These are phyloP conservation scores for Scaptomyza polygonia DNA, from an alignment of 2,888 invertebrate species.

Conservation along the genomic window DNA sequence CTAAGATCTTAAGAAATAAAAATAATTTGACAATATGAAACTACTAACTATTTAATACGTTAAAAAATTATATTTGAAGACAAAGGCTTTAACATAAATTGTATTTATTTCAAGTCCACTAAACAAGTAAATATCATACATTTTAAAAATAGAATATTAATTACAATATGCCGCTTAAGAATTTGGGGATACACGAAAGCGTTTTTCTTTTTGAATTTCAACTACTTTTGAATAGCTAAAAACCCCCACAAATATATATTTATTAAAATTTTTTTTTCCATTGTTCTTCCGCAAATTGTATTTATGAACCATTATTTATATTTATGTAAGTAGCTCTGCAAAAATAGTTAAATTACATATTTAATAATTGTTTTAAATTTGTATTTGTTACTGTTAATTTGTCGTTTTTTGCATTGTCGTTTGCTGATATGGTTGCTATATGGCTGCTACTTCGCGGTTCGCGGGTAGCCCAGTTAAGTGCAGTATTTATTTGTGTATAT, in stretches of 20 bases:
- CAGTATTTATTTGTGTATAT: constrained; percentile 23
- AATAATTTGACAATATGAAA: too few relatives aligned
- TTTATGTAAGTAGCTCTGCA: constrained; percentile 51
- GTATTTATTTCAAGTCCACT: constrained; percentile 50
- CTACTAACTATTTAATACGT: too few relatives aligned
- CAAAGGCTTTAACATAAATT: constrained; percentile 32
- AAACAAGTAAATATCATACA: constrained; percentile 31
- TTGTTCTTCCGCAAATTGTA: constrained; percentile 11
- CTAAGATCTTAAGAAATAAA: too few relatives aligned
- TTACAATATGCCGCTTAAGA: constrained; percentile 24
- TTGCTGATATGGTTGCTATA: constrained; percentile 64
- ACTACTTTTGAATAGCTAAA: constrained; percentile 1
- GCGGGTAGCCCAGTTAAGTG: constrained; percentile 25
- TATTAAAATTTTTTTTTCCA: not conserved
- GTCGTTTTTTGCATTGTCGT: constrained; percentile 63
- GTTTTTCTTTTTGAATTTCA: constrained; percentile 2
- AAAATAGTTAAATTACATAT: constrained; percentile 48
- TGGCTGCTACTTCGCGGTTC: constrained; percentile 31
- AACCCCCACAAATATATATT: constrained; percentile 8
- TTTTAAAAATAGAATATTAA: constrained; percentile 18
- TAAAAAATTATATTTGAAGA: not conserved
- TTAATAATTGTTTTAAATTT: constrained; percentile 22
- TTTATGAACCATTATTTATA: constrained; percentile 35
- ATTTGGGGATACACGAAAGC: constrained; percentile 1
- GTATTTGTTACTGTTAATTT: constrained; percentile 26